Conservation (phyloP, 2,113 vertebrate genomes). For the Bucco capensis region DNA sequence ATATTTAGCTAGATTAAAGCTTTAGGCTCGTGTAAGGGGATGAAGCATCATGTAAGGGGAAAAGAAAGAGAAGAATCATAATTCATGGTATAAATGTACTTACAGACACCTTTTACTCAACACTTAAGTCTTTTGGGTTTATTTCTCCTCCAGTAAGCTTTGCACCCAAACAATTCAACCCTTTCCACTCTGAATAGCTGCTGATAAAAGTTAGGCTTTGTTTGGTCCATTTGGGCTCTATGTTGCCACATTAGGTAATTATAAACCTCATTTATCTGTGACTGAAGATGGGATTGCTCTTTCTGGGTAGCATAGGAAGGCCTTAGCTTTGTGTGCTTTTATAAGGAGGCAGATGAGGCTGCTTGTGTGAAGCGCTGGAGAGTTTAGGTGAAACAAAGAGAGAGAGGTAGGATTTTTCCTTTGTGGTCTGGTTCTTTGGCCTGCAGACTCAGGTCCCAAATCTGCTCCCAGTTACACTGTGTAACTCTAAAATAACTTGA, state of each 20-base stretch:
- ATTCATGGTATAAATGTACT: not conserved
- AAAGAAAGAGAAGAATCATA: not conserved
- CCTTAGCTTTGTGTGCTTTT: not conserved
- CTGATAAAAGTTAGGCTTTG: constrained; percentile 25
- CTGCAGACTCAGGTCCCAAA: not conserved
- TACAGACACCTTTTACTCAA: not conserved
- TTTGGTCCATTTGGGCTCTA: constrained; percentile 21
- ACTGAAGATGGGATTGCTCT: not conserved
- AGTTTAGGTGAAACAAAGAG: not conserved
- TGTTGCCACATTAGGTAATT: constrained; percentile 30
- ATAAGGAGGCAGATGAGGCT: not conserved
- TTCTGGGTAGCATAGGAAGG: not conserved
- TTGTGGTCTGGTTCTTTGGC: not conserved
- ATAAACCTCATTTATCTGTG: constrained; percentile 23
- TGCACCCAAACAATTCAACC: not conserved
- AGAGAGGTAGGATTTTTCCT: not conserved
- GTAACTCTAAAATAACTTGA: constrained; percentile 25
- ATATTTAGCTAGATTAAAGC: not conserved
- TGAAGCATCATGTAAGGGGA: not conserved
- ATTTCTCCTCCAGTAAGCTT: not conserved
- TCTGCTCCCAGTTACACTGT: constrained; percentile 7
- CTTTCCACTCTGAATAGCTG: not conserved
- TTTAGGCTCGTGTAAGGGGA: not conserved
- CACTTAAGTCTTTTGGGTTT: not conserved
- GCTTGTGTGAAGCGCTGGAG: not conserved